Percentiles rank a stretch among this genome's conserved stretches.
Evolutionary conservation across 2,888 invertebrate genomes (phyloP).

Genomic region (Cheilosia variabilis): DNA sequence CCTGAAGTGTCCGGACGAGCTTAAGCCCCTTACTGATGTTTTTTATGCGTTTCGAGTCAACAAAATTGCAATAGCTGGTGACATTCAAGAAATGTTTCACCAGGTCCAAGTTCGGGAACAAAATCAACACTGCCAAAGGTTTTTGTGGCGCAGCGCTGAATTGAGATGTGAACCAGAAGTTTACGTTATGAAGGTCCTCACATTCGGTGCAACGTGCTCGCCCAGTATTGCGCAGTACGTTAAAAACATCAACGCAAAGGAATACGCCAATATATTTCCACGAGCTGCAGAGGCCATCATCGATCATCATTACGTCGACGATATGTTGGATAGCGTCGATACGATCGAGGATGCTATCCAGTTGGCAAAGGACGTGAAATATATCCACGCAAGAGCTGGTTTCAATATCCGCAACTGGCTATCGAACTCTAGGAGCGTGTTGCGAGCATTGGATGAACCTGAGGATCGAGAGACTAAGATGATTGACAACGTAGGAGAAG

Average conservation of each 20-base stretch:
- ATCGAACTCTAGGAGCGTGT: conserved; percentile 6
- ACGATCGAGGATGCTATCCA: not conserved
- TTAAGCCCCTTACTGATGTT: no score
- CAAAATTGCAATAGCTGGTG: no score
- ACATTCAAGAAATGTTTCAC: no score
- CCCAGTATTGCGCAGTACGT: not conserved
- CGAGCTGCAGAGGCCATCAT: not conserved
- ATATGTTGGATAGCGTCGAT: not conserved
- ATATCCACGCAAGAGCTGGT: conserved; percentile 32
- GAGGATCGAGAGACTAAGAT: no score
- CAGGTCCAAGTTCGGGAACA: no score
- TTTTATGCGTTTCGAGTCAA: no score
- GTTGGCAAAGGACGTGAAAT: conserved; percentile 3
- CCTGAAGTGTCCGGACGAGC: no score
- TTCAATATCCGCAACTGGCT: conserved; percentile 29
- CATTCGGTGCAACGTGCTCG: no score
- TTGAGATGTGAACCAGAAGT: no score
- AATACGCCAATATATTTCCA: not conserved
- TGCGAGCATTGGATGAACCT: not conserved
- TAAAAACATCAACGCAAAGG: not conserved
- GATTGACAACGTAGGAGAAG: not conserved
- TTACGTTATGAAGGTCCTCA: no score
- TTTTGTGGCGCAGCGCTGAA: no score
- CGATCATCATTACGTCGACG: not conserved
- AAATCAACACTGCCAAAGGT: no score